Base-by-base conservation (phyloP, 2,797 vertebrate genomes). In the Etheostoma perlongum region DNA sequence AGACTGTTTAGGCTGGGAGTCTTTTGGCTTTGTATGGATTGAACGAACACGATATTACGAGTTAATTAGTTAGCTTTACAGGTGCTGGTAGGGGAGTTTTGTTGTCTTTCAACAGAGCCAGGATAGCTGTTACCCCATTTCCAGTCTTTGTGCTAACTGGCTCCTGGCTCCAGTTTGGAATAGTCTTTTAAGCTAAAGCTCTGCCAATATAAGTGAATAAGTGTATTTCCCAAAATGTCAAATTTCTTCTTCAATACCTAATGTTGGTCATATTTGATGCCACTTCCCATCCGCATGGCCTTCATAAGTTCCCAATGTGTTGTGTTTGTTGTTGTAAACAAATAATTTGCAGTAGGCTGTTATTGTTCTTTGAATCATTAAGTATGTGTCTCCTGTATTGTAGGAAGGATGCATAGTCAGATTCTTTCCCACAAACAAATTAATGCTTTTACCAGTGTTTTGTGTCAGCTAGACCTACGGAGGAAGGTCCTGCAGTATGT, bases 401-500 rank as follows among this genome's bases (percentile, higher is more conserved):
- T 62, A 51, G 65, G 51, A 74, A 49, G 27, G 21, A 59, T 23
- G 5, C 27, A 36, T 2, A 30, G 53, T 77, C 47, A 70, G 30
- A 71, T 46, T 76, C 44, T 53, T 67, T 66, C 14, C 2, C 30
- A 65, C 67, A 49, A 36, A 67, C n/a, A 65, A 1, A 76, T 52
- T 1, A 36, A n/a, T 54, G 16, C 67, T 77, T 83, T 75, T 85
- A 5, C 75, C 30, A 55, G 59, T 72, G 67, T 78, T 85, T 61
- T 60, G 64, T 87, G 83, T 63, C 81, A 71, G 74, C 48, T 21
- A 77, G 74, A 72, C 82, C 76, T 62, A 63, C 21, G 62, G 67
- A 88, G 86, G 85, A 91, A 89, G 59, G 84, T 78, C 74, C 75
- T 68, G n/a, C 47, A 71, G 59, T 69, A 36, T 60, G 79, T 84